Evolutionary conservation across 2,888 invertebrate genomes (phyloP).

Genomic region (Malthinus seriepunctatus): DNA sequence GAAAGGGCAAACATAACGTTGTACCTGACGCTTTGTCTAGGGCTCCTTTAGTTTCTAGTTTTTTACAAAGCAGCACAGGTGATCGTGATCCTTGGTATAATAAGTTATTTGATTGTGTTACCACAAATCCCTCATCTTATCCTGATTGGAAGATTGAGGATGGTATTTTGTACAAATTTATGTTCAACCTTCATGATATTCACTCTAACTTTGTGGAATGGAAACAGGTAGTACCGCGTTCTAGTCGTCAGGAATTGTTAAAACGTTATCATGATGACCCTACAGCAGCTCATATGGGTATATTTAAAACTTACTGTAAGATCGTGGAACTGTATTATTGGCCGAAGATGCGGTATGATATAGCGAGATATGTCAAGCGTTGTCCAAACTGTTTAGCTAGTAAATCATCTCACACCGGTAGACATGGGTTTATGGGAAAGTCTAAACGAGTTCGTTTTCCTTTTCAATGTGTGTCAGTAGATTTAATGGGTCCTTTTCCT

Average conservation of each 20-base stretch:
- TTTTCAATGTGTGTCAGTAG: conserved; percentile 27
- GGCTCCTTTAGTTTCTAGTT: neutral
- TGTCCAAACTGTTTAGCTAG: neutral
- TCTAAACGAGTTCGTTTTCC: conserved; percentile 15
- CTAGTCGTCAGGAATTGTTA: conserved; percentile 17
- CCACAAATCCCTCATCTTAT: conserved; percentile 16
- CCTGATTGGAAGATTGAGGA: conserved; percentile 20
- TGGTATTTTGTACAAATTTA: conserved; percentile 19
- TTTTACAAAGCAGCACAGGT: neutral
- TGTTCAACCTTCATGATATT: neutral
- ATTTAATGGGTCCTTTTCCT: conserved; percentile 28
- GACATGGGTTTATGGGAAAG: conserved; percentile 18
- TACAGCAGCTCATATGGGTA: conserved; percentile 26
- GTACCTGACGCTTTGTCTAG: neutral
- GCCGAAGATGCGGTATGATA: conserved; percentile 21
- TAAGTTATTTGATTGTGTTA: conserved; percentile 6
- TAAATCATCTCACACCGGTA: neutral
- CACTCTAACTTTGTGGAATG: conserved; percentile 11
- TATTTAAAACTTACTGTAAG: conserved; percentile 31
- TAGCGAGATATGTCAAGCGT: neutral
- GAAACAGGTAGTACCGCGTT: conserved; percentile 32
- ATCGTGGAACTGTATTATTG: conserved; percentile 30
- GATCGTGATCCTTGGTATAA: conserved; percentile 17
- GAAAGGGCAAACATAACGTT: neutral
- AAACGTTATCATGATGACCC: conserved; percentile 28